Evolutionary conservation across 2,113 vertebrate genomes (phyloP).

Genomic region (Sylvia atricapilla): DNA sequence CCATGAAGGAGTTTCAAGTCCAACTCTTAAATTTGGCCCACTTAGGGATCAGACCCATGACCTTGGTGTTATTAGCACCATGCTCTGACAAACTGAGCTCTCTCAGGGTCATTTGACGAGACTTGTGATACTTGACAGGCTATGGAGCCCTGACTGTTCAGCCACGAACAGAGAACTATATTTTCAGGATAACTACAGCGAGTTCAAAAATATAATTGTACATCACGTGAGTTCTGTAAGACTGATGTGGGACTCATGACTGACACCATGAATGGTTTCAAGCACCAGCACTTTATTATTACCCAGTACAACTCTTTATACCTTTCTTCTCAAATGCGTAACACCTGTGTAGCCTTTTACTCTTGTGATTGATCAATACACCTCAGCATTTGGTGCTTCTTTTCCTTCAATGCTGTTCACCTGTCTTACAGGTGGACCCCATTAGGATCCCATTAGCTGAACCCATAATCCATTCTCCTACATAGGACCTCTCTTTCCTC

Average conservation of each 20-base stretch:
- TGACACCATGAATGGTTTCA: neutral
- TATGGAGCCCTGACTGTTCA: neutral
- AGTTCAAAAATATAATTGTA: neutral
- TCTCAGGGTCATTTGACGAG: neutral
- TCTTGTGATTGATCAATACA: neutral
- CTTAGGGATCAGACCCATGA: accelerated
- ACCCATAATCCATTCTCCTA: neutral
- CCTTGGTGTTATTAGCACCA: neutral
- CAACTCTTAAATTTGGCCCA: neutral
- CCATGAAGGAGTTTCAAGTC: neutral
- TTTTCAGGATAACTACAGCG: neutral
- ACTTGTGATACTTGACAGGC: neutral
- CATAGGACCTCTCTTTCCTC: neutral
- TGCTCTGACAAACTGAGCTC: neutral
- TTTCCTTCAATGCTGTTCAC: neutral
- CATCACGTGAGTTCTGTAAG: neutral
- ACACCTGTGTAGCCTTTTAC: neutral
- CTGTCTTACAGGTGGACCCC: neutral
- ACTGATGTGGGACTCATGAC: neutral
- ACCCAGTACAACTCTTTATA: neutral
- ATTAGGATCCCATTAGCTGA: neutral
- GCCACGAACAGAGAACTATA: neutral
- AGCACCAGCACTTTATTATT: neutral
- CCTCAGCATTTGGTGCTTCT: neutral
- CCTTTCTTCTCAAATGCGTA: neutral